A percentile compares a stretch with the other conserved stretches of the same genome.
Evolutionary conservation across 2,888 invertebrate species (phyloP).

Genomic region (Ormyrus labotus): DNA sequence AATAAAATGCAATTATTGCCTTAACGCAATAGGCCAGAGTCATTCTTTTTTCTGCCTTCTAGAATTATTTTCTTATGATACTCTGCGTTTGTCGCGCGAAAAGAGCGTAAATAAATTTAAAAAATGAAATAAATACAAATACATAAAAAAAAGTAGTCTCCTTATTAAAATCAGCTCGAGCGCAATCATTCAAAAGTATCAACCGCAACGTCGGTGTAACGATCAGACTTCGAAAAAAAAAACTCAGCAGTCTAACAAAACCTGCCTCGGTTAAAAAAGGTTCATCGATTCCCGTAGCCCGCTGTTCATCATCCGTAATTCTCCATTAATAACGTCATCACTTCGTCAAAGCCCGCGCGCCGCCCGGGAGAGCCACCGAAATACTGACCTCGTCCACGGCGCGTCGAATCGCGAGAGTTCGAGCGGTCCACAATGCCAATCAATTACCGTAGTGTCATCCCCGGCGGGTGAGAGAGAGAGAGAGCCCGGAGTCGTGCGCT

Average conservation of each 20-base stretch:
- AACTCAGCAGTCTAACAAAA: slow-evolving; percentile 5
- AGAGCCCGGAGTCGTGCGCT: neutral
- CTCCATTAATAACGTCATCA: slow-evolving; percentile 43
- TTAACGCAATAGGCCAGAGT: too few relatives aligned
- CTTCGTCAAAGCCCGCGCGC: slow-evolving; percentile 1
- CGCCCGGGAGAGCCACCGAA: neutral
- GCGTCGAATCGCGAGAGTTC: neutral
- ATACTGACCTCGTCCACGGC: slow-evolving; percentile 29
- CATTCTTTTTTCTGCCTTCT: too few relatives aligned
- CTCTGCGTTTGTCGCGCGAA: too few relatives aligned
- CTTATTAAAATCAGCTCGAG: too few relatives aligned
- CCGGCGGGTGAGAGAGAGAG: slow-evolving; percentile 5
- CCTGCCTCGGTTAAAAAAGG: neutral
- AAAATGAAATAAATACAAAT: too few relatives aligned
- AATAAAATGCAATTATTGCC: too few relatives aligned
- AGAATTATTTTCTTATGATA: too few relatives aligned
- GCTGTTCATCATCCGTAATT: slow-evolving; percentile 26
- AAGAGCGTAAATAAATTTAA: too few relatives aligned
- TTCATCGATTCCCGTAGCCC: neutral
- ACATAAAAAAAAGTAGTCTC: too few relatives aligned
- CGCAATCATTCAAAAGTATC: neutral
- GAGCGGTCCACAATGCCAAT: neutral
- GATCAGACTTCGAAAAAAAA: neutral
- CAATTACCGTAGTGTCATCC: slow-evolving; percentile 31
- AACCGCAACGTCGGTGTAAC: slow-evolving; percentile 16